Percentiles rank a stretch among this genome's conserved stretches.
Evolutionary conservation across 2,888 invertebrate species (phyloP).

Genomic region (Dermolepida albohirtum): DNA sequence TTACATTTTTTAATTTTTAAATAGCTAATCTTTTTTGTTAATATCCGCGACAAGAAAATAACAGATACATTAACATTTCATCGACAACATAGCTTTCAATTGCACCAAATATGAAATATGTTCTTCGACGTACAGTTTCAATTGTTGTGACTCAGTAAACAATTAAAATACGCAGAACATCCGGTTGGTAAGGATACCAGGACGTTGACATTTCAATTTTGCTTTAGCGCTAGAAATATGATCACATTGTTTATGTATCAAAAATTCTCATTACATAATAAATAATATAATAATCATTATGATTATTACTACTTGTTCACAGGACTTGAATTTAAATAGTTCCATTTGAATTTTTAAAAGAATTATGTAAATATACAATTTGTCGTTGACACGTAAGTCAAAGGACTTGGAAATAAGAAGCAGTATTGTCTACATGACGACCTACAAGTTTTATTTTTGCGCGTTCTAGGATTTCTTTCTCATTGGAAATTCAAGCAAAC

Average conservation of each 20-base stretch:
- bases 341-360: neutral
- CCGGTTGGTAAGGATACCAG: slow-evolving; percentile 28
- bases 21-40: too few species aligned
- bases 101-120: too few species aligned
- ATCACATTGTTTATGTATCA: neutral
- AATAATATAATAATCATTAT: too few species aligned
- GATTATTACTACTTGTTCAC: neutral
- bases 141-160: slow-evolving; percentile 32
- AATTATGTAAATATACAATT: slow-evolving; percentile 3
- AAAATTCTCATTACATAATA: slow-evolving; percentile 18
- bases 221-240: slow-evolving; percentile 13
- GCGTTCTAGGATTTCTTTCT: too few species aligned
- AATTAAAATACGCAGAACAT: slow-evolving; percentile 32
- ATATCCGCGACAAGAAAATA: too few species aligned
- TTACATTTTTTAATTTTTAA: too few species aligned
- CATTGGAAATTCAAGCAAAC: too few species aligned
- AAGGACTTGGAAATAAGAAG: neutral
- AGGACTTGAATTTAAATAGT: slow-evolving; percentile 21
- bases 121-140: neutral
- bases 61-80: too few species aligned
- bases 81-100: too few species aligned
- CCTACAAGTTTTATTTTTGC: too few species aligned
- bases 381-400: neutral
- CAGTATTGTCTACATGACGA: too few species aligned
- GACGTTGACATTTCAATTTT: slow-evolving; percentile 34